These are phyloP conservation scores for Morus bassanus DNA, from an alignment of 2,797 vertebrate genomes.

Conservation along the genomic window DNA sequence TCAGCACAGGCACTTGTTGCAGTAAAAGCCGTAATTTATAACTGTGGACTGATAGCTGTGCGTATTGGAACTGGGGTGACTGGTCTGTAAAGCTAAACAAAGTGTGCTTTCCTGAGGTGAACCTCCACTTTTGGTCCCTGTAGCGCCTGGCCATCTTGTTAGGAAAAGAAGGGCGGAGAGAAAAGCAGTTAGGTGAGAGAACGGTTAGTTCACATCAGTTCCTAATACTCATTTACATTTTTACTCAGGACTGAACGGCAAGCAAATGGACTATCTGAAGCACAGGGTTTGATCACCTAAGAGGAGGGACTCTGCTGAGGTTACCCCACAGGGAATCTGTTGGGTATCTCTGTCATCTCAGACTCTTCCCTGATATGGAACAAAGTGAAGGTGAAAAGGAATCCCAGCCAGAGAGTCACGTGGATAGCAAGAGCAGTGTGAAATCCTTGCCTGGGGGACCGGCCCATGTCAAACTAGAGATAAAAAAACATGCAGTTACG, in stretches of 20 bases:
- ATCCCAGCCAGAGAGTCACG: neutral
- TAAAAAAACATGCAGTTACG: slow-evolving; percentile 93
- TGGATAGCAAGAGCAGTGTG: slow-evolving; percentile 47
- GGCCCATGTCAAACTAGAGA: slow-evolving; percentile 79
- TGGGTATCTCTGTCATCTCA: neutral
- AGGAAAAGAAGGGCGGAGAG: neutral
- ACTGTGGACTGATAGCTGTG: no score
- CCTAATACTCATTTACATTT: neutral
- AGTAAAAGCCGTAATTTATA: neutral
- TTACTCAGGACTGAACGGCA: slow-evolving; percentile 30
- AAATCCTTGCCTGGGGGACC: slow-evolving; percentile 55
- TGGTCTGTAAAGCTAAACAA: neutral
- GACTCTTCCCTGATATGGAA: slow-evolving; percentile 69
- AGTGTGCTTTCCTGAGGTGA: neutral
- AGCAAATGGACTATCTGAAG: slow-evolving; percentile 28
- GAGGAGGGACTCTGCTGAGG: neutral
- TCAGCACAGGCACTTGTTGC: neutral
- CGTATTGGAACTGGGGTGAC: neutral
- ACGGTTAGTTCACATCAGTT: neutral
- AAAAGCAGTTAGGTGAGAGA: neutral
- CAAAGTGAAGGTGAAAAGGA: slow-evolving; percentile 53
- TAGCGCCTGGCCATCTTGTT: neutral
- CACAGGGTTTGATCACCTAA: neutral
- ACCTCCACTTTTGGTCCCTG: neutral
- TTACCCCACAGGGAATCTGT: neutral